These are phyloP conservation scores for Lutra lutra DNA, from an alignment of 2,797 vertebrate species.

Conservation along the genomic window DNA sequence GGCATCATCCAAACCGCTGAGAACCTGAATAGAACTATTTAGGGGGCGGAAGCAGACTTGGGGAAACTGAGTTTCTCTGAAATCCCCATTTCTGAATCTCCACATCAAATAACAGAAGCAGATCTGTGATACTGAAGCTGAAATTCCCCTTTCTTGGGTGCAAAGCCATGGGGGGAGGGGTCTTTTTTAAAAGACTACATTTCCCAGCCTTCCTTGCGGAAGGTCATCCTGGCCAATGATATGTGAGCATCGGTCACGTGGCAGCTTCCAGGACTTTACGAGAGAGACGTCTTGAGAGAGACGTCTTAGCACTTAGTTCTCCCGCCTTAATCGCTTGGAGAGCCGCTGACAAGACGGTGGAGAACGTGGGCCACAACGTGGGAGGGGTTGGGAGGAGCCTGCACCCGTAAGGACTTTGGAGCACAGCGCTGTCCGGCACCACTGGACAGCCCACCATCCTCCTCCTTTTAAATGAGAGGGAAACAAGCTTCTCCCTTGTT, in stretches of 20 bases:
- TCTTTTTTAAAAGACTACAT: not conserved
- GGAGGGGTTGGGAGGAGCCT: not conserved
- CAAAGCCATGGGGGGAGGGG: not conserved
- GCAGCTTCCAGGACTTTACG: accelerated
- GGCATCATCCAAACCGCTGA: not conserved
- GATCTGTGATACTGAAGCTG: not conserved
- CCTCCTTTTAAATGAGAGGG: not conserved
- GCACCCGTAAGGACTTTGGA: not conserved
- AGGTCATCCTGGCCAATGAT: not conserved
- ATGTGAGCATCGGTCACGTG: not conserved
- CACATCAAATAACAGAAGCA: not conserved
- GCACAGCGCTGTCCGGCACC: not conserved
- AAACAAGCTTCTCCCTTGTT: not conserved
- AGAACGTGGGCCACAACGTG: not conserved
- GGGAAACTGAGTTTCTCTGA: not conserved
- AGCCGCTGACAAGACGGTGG: too few species aligned
- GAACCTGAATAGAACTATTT: not conserved
- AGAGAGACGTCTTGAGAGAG: accelerated
- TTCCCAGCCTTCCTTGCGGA: not conserved
- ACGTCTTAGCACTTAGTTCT: not conserved
- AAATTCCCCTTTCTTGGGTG: not conserved
- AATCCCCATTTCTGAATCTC: not conserved
- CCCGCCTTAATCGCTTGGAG: not conserved
- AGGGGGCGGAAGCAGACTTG: not conserved
- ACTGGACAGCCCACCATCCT: not conserved